These are phyloP conservation scores for Psix sp. DNA, from an alignment of 1,140 invertebrate species.

Conservation along the genomic window DNA sequence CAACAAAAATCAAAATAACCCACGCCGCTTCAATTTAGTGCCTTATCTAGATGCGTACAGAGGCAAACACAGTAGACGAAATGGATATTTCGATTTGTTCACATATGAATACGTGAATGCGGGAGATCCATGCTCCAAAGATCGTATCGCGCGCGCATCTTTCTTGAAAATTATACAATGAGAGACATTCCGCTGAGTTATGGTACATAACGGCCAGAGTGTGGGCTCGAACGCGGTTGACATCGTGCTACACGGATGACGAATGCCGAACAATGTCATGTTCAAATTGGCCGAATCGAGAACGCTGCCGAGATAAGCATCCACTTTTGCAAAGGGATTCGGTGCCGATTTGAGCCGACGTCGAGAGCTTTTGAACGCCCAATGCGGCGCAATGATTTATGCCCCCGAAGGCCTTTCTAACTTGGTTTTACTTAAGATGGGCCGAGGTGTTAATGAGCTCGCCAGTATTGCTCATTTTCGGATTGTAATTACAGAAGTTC, in stretches of 20 bases:
- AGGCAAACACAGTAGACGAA: slow-evolving; percentile 49
- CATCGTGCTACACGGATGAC: slow-evolving; percentile 26
- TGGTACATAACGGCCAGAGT: slow-evolving; percentile 26
- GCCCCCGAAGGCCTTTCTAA: background rate
- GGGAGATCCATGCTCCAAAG: slow-evolving; percentile 41
- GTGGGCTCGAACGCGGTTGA: slow-evolving; percentile 11
- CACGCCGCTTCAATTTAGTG: slow-evolving; percentile 56
- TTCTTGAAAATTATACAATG: slow-evolving; percentile 56
- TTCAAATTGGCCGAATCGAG: slow-evolving; percentile 40
- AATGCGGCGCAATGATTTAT: slow-evolving; percentile 20
- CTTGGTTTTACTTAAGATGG: slow-evolving; percentile 17
- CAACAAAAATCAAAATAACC: slow-evolving; percentile 62
- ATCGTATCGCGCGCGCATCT: slow-evolving; percentile 40
- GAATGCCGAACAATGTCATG: slow-evolving; percentile 26
- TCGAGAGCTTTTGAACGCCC: background rate
- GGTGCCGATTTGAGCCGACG: slow-evolving; percentile 4
- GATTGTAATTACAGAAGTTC: slow-evolving; percentile 9
- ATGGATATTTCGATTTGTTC: slow-evolving; percentile 51
- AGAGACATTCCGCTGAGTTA: slow-evolving; percentile 44
- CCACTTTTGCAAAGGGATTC: slow-evolving; percentile 12
- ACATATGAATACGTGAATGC: slow-evolving; percentile 49
- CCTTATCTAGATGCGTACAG: slow-evolving; percentile 61
- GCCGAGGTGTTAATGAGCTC: slow-evolving; percentile 24
- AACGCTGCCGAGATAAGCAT: slow-evolving; percentile 7
- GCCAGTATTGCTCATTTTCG: slow-evolving; percentile 19